Evolutionary conservation across 2,113 vertebrate species (phyloP).

Genomic region (Tretioscincus oriximinensis): DNA sequence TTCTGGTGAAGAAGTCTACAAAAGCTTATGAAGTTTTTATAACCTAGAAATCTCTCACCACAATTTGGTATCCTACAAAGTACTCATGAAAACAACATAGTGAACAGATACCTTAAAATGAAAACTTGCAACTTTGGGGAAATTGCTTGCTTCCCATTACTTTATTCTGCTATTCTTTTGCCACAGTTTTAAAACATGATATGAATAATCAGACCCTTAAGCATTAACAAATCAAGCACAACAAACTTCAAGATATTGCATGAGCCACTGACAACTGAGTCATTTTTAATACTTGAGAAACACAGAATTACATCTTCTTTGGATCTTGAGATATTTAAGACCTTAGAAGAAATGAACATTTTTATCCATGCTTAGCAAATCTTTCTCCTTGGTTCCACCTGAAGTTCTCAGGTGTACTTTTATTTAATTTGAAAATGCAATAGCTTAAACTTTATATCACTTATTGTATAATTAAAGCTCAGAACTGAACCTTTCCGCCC

Average conservation of each 20-base stretch:
- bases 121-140: conserved; percentile 20
- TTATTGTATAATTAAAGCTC: not conserved
- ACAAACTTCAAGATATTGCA: not conserved
- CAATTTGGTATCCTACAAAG: not conserved
- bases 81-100: conserved; percentile 3
- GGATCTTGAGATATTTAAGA: not conserved
- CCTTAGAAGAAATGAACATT: not conserved
- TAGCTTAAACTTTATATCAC: not conserved
- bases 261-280: not conserved
- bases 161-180: too few relatives aligned
- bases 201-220: not conserved
- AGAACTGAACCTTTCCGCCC: not conserved
- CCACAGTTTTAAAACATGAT: not conserved
- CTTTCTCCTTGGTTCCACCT: not conserved
- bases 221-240: conserved; percentile 23
- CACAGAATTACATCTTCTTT: not conserved
- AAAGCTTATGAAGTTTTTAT: not conserved
- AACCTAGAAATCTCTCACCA: not conserved
- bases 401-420: not conserved
- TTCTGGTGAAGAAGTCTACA: too few relatives aligned
- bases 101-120: not conserved
- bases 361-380: accelerated
- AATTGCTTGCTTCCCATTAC: too few relatives aligned
- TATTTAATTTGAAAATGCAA: not conserved
- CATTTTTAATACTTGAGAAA: accelerated